Percentiles rank a stretch among this genome's conserved stretches.
Conservation (phyloP, 2,113 vertebrate species). For the Leptosomus discolor region DNA sequence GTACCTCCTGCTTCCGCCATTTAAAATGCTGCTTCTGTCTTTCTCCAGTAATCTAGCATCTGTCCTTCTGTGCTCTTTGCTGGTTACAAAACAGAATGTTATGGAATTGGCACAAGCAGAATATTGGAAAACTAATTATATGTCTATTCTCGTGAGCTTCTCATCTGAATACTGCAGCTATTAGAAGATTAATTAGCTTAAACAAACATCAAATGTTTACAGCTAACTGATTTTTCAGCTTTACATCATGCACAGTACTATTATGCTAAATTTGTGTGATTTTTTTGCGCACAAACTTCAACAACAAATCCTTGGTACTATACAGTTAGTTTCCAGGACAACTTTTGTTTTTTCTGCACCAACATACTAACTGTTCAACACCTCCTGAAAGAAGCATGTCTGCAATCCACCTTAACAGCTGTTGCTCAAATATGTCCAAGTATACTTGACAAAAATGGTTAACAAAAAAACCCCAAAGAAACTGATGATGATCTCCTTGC, state of each 20-base stretch:
- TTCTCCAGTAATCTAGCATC: neutral
- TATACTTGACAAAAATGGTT: neutral
- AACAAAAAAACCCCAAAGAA: neutral
- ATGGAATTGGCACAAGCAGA: neutral
- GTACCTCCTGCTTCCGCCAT: neutral
- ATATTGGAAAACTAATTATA: neutral
- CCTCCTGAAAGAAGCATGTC: neutral
- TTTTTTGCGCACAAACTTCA: neutral
- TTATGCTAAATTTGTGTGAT: neutral
- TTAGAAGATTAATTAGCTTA: slow-evolving; percentile 29
- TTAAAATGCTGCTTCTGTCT: neutral
- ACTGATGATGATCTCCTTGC: neutral
- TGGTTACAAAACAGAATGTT: neutral
- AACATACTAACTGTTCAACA: neutral
- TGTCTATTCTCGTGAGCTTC: neutral
- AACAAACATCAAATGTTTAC: slow-evolving; percentile 16
- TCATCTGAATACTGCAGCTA: neutral
- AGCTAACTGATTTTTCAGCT: neutral
- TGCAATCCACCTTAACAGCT: neutral
- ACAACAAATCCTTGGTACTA: neutral
- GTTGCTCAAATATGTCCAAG: neutral
- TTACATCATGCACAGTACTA: neutral
- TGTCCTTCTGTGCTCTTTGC: neutral
- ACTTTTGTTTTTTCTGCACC: neutral
- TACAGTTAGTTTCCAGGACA: neutral